Conservation (phyloP, 37 sponge, comb jelly and placozoan species). For the Ianthella basta region DNA sequence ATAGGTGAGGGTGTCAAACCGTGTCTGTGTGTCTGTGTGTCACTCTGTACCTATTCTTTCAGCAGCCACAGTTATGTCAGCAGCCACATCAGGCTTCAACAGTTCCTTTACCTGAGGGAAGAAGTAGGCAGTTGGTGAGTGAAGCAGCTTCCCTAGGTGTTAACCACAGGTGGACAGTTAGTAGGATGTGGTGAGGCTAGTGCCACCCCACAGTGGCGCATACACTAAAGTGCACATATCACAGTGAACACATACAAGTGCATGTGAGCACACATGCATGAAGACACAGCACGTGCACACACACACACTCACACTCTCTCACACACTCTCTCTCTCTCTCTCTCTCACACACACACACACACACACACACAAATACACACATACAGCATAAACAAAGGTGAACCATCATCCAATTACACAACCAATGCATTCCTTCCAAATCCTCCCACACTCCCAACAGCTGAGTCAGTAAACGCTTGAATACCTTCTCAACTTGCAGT, state of each 20-base stretch:
- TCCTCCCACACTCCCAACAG: too few relatives aligned
- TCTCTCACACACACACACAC: too few relatives aligned
- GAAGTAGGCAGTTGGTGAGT: neutral
- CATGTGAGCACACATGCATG: neutral
- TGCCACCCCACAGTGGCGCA: too few relatives aligned
- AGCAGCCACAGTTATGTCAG: conserved; percentile 72
- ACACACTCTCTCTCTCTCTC: neutral
- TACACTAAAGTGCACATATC: neutral
- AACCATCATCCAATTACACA: neutral
- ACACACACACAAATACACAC: too few relatives aligned
- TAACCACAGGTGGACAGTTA: too few relatives aligned
- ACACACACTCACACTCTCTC: neutral
- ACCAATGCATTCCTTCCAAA: too few relatives aligned
- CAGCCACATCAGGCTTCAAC: conserved; percentile 63
- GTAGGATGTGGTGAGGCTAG: too few relatives aligned
- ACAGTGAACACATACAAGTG: neutral
- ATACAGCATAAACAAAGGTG: neutral
- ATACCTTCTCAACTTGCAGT: too few relatives aligned
- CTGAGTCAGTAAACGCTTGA: too few relatives aligned
- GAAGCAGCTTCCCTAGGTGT: neutral
- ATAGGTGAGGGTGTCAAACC: neutral
- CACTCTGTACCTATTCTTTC: conserved; percentile 12
- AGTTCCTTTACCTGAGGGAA: conserved; percentile 77
- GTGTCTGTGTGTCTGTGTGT: conserved; percentile 17
- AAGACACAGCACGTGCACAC: neutral